A percentile compares a stretch with the other conserved stretches of the same genome.
These are phyloP conservation scores for Plumapathes pennacea DNA, from an alignment of 92 coral and sea anemone species.

Conservation along the genomic window DNA sequence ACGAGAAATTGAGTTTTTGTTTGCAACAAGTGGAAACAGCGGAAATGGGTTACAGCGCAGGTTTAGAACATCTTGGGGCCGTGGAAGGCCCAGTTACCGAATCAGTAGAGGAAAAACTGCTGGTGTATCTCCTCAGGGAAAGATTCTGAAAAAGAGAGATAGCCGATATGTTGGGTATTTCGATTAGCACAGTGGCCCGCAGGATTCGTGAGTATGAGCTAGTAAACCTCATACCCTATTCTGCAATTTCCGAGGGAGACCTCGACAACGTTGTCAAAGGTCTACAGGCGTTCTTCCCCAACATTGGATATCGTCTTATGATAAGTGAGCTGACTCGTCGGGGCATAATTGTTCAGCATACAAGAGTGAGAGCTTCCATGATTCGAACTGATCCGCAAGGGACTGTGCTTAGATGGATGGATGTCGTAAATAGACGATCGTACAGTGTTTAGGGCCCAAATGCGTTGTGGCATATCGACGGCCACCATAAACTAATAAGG, in stretches of 20 bases:
- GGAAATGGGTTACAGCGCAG: slow-evolving; percentile 10
- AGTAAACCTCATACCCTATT: slow-evolving; percentile 8
- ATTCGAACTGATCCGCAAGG: slow-evolving; percentile 25
- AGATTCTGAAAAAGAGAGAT: slow-evolving; percentile 21
- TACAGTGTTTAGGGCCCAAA: slow-evolving; percentile 27
- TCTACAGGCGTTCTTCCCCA: slow-evolving; percentile 17
- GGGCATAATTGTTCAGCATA: slow-evolving; percentile 15
- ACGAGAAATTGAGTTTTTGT: slow-evolving; percentile 2
- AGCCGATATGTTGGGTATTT: slow-evolving; percentile 18
- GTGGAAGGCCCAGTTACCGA: slow-evolving; percentile 9
- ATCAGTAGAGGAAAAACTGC: slow-evolving; percentile 19
- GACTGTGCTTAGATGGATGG: slow-evolving; percentile 35
- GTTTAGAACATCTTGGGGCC: slow-evolving; percentile 4
- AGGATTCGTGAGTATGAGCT: slow-evolving; percentile 26
- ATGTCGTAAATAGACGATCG: slow-evolving; percentile 12
- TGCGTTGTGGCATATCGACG: slow-evolving; percentile 51
- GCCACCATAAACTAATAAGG: slow-evolving; percentile 49
- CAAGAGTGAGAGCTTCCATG: slow-evolving; percentile 27
- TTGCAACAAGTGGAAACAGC: slow-evolving; percentile 5
- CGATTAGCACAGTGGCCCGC: slow-evolving; percentile 32
- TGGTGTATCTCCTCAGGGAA: slow-evolving; percentile 22
- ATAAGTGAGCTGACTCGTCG: slow-evolving; percentile 9
- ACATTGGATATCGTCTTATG: slow-evolving; percentile 25
- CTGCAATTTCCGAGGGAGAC: slow-evolving; percentile 14
- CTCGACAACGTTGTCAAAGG: slow-evolving; percentile 13